phyloP scores from a whole-genome alignment of 2,797 vertebrate genomes.

The Denticeps clupeoides region DNA sequence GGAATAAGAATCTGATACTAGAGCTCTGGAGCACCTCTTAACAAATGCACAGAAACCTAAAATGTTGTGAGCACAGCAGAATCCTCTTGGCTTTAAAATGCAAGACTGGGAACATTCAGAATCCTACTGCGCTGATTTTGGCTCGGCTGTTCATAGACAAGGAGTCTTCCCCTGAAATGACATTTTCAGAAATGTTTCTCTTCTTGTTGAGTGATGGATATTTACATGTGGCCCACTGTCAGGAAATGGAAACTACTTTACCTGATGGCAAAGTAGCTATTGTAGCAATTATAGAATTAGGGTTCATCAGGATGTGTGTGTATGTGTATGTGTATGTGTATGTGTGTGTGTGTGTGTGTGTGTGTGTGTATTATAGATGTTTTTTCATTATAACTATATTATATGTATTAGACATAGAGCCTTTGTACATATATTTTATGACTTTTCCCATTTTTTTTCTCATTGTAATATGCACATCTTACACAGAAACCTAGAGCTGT shows the following conservation, averaged over 20 bases:
- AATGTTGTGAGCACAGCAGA: conserved; percentile 19
- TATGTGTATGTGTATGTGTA: too few species aligned
- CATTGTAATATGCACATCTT: neutral
- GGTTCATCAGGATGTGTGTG: neutral
- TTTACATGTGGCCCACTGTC: conserved; percentile 16
- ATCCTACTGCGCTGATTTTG: conserved; percentile 22
- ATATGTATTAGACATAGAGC: neutral
- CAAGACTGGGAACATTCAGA: conserved; percentile 17
- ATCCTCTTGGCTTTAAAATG: conserved; percentile 14
- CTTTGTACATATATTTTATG: neutral
- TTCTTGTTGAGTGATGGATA: conserved; percentile 19
- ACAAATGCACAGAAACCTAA: conserved; percentile 13
- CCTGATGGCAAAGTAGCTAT: conserved; percentile 11
- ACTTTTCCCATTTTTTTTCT: neutral
- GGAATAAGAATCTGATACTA: too few species aligned
- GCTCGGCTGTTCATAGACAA: conserved; percentile 6
- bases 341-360: too few species aligned
- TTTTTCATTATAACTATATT: neutral
- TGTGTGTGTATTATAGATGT: too few species aligned
- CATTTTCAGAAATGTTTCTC: conserved; percentile 27
- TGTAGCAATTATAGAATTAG: conserved; percentile 15
- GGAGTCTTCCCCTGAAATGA: conserved; percentile 13
- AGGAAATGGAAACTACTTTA: conserved; percentile 21
- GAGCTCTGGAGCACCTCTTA: too few species aligned
- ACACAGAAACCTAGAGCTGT: too few species aligned